Evolutionary conservation across 2,797 vertebrate species (phyloP).

Genomic region (Liparis tanakae): DNA sequence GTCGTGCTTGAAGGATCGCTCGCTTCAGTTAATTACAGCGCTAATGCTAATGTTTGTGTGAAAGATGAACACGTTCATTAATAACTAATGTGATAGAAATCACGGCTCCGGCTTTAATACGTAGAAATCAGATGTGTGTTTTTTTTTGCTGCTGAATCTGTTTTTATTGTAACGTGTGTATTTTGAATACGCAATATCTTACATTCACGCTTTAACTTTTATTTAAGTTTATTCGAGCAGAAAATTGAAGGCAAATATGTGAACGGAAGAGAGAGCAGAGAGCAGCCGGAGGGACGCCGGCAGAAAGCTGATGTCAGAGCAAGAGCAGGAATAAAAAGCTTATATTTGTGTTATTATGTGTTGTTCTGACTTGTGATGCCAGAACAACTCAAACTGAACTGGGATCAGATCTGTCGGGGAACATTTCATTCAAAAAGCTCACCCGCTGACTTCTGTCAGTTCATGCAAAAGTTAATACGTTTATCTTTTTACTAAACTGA

Average conservation of each 20-base stretch:
- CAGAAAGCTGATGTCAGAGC: not conserved
- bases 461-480: not conserved
- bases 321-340: not conserved
- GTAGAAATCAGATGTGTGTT: not conserved
- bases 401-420: not conserved
- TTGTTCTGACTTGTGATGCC: not conserved
- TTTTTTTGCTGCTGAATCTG: not conserved
- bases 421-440: not conserved
- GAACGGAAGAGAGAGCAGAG: not conserved
- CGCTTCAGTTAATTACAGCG: not conserved
- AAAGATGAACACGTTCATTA: not conserved
- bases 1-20: not conserved
- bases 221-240: not conserved
- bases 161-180: slow-evolving; percentile 7
- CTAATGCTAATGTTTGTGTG: slow-evolving; percentile 8
- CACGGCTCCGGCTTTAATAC: not conserved
- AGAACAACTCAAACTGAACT: not conserved
- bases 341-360: not conserved
- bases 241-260: not conserved
- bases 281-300: not conserved
- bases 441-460: not conserved
- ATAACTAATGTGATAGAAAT: not conserved
- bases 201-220: not conserved
- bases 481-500: not conserved
- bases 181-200: not conserved